A percentile compares a stretch with the other conserved stretches of the same genome.
Evolutionary conservation across 2,888 invertebrate genomes (phyloP).

Genomic region (Drosophila subquinaria): DNA sequence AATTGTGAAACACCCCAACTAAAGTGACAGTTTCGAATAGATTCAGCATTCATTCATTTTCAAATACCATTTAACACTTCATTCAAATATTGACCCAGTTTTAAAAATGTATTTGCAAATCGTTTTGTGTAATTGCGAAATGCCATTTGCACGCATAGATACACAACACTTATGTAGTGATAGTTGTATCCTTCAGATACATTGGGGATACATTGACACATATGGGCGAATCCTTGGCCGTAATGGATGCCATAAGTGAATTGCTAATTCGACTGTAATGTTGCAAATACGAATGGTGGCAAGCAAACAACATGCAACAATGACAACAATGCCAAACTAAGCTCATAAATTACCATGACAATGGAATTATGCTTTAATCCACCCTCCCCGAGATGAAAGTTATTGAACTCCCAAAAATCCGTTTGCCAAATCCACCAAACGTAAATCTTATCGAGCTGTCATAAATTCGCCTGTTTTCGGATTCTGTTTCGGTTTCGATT

Average conservation of each 20-base stretch:
- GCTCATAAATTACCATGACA: conserved; percentile 81
- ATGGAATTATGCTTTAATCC: conserved; percentile 74
- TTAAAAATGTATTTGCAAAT: conserved; percentile 56
- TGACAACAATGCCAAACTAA: conserved; percentile 71
- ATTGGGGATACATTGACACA: conserved; percentile 36
- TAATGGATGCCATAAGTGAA: conserved; percentile 72
- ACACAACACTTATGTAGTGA: not conserved
- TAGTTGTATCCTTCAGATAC: conserved; percentile 4
- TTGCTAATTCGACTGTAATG: conserved; percentile 68
- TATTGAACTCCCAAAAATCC: conserved; percentile 61
- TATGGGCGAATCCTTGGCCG: conserved; percentile 66
- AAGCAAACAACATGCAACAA: too few species aligned
- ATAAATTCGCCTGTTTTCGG: conserved; percentile 65
- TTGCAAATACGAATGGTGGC: conserved; percentile 65
- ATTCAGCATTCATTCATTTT: not conserved
- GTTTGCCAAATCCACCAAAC: conserved; percentile 38
- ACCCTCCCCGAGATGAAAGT: conserved; percentile 52
- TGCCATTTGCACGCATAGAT: conserved; percentile 51
- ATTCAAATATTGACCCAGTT: conserved; percentile 69
- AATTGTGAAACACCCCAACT: conserved; percentile 23
- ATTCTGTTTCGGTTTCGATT: conserved; percentile 57
- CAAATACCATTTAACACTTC: conserved; percentile 62
- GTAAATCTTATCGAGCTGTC: conserved; percentile 76
- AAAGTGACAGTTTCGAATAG: conserved; percentile 7
- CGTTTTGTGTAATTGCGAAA: conserved; percentile 61